These are phyloP conservation scores for Drosophila atripex DNA, from an alignment of 2,888 invertebrate species.

Conservation along the genomic window DNA sequence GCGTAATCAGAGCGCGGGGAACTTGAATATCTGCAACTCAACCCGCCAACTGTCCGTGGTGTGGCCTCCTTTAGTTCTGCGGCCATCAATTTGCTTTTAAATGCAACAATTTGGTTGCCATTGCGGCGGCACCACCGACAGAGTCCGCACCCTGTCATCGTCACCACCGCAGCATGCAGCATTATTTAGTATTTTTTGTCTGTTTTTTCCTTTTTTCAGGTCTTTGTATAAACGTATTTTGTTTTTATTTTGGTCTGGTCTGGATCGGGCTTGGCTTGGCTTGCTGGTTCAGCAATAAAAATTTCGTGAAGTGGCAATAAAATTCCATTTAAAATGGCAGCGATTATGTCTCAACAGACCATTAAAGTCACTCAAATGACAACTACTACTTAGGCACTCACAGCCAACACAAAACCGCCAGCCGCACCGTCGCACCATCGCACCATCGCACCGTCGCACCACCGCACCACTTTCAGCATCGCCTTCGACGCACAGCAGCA, in stretches of 20 bases:
- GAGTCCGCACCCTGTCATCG: slow-evolving; percentile 59
- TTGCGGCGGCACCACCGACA: slow-evolving; percentile 58
- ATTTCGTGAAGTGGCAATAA: slow-evolving; percentile 82
- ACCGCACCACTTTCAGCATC: slow-evolving; percentile 32
- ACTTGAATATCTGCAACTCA: slow-evolving; percentile 63
- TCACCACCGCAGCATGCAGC: slow-evolving; percentile 62
- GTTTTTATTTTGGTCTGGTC: slow-evolving; percentile 41
- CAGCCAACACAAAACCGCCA: slow-evolving; percentile 46
- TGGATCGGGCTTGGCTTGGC: slow-evolving; percentile 16
- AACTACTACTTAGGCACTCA: slow-evolving; percentile 81
- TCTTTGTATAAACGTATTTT: slow-evolving; percentile 39
- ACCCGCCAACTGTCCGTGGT: slow-evolving; percentile 45
- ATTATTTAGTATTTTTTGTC: slow-evolving; percentile 11
- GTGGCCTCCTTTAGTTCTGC: slow-evolving; percentile 80
- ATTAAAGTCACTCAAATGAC: slow-evolving; percentile 84
- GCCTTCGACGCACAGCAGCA: slow-evolving; percentile 37
- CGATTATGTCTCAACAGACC: slow-evolving; percentile 84
- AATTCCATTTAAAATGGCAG: slow-evolving; percentile 84
- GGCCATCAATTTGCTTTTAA: slow-evolving; percentile 82
- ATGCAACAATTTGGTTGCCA: slow-evolving; percentile 80
- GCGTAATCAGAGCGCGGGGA: slow-evolving; percentile 59
- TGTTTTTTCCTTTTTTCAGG: neutral
- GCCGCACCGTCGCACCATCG: slow-evolving; percentile 7
- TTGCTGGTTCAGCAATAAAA: slow-evolving; percentile 70
- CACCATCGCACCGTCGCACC: slow-evolving; percentile 2